Evolutionary conservation across 2,113 vertebrate genomes (phyloP), one percentile per base, ranked within the genome.

Genomic region (Varanus komodoensis): DNA sequence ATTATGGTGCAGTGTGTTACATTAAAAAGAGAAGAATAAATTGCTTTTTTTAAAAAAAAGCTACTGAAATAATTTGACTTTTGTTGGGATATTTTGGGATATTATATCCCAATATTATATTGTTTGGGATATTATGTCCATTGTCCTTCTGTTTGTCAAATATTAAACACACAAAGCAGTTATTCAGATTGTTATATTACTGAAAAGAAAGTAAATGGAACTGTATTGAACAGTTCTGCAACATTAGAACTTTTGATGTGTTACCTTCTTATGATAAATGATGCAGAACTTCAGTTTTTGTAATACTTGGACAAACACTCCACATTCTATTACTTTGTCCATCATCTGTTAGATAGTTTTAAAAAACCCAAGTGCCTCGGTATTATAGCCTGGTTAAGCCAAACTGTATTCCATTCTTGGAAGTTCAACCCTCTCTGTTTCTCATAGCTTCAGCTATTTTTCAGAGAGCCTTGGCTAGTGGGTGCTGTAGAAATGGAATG

Each of bases 1-100:
- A 96, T 96, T 95, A 94, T 96, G 94, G 95, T 96, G 92, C 92
- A 92, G 90, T 95, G 80, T 90, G 87, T 82, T 90, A 83, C 93
- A 92, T 89, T 90, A 95, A 81, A 54, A 95, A 91, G 9, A 8
- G 29, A 54, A 89, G 54, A 82, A 89, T 82, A 67, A 90, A 32
- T 15, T 19, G 48, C 80, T 86, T 7, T 7, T 69, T 57, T 88
- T 92, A 89, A 95, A 93, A 69, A 82, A 69, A 82, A 82, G 64
- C 79, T 95, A 11, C 50, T 17, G 73, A 25, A 77, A 89, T 93
- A 89, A 93, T 95, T 95, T 79, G 29, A 89, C 93, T 93, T 90
- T 44, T 44, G 38, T 44, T 44, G 38, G 38, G 38, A 44, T 44
- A 44, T 44, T 44, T 44, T 44, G 38, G 38, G 38, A 44, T 44